Evolutionary conservation across 1,140 invertebrate genomes (phyloP).

Genomic region (Stegodyphus dumicola): DNA sequence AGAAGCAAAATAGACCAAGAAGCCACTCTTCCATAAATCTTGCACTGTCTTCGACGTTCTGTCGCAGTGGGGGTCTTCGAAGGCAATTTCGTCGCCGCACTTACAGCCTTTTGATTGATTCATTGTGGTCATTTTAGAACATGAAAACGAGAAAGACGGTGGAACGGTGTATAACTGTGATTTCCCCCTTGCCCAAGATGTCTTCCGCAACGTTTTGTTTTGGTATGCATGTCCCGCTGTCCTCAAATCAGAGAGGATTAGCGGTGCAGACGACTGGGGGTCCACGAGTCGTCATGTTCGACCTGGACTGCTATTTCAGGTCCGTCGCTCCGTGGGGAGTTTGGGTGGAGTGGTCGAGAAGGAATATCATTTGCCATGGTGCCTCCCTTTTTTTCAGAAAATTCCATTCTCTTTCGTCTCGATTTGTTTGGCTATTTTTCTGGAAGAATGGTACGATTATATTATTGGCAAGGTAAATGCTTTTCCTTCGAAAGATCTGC

Average conservation of each 20-base stretch:
- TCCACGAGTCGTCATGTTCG: background rate
- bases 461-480: too few species aligned
- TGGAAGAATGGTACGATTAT: too few species aligned
- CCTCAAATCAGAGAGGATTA: constrained; percentile 42
- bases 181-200: background rate
- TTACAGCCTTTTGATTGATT: constrained; percentile 45
- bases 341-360: background rate
- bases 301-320: background rate
- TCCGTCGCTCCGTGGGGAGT: background rate
- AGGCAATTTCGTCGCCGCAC: constrained; percentile 51
- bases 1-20: background rate
- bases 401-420: too few species aligned
- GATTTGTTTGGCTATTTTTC: too few species aligned
- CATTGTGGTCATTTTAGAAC: constrained; percentile 47
- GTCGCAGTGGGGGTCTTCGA: constrained; percentile 28
- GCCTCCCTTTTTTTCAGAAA: too few species aligned
- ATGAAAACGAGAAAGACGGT: background rate
- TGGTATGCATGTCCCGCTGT: constrained; percentile 50
- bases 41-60: constrained; percentile 37
- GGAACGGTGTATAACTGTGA: constrained; percentile 3
- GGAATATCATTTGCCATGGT: too few species aligned
- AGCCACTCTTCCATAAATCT: constrained; percentile 42
- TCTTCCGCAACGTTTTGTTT: constrained; percentile 35
- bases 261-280: constrained; percentile 8
- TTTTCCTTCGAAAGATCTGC: too few species aligned